These are phyloP conservation scores for Pseudomyrmex concolor DNA, from an alignment of 1,140 invertebrate genomes.

Conservation along the genomic window DNA sequence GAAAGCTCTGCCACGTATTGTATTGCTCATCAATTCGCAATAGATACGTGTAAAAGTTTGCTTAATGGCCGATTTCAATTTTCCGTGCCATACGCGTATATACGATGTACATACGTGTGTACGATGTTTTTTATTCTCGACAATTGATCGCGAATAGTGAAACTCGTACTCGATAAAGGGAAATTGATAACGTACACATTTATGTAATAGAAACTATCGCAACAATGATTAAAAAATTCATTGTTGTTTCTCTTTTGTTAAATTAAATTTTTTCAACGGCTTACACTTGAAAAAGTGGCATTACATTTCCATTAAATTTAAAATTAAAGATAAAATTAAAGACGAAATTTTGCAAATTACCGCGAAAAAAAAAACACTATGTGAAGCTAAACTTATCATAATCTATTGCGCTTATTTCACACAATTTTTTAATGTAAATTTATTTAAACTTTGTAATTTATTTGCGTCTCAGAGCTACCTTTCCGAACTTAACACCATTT, in stretches of 20 bases:
- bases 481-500: conserved; percentile 2
- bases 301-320: neutral
- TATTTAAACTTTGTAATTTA: neutral
- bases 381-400: neutral
- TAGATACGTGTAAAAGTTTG: conserved; percentile 11
- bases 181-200: conserved; percentile 12
- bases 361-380: neutral
- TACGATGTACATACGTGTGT: no score
- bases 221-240: neutral
- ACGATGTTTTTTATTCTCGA: conserved; percentile 15
- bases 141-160: conserved; percentile 16
- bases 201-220: conserved; percentile 9
- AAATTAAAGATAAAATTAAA: neutral
- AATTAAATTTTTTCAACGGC: neutral
- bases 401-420: neutral
- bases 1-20: neutral
- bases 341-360: neutral
- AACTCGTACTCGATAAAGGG: neutral
- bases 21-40: conserved; percentile 5
- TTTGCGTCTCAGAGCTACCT: neutral
- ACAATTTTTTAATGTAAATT: neutral
- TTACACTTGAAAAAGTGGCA: neutral
- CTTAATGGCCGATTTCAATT: conserved; percentile 36
- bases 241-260: neutral
- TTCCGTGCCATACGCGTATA: neutral